These are phyloP conservation scores for Abrostola triplasia DNA, from an alignment of 2,888 invertebrate genomes.

Conservation along the genomic window DNA sequence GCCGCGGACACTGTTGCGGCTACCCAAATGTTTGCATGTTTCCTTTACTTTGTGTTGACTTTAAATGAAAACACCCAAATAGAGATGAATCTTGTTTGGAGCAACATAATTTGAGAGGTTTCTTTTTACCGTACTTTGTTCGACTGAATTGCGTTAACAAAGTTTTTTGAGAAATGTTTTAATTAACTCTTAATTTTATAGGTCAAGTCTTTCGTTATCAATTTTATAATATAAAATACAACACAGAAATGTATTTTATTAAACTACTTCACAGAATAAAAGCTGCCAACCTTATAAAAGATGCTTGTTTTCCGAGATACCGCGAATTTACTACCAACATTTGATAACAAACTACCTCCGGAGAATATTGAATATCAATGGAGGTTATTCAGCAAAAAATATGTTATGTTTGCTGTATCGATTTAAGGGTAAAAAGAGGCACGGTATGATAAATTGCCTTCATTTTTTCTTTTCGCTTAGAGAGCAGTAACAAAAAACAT, in stretches of 20 bases:
- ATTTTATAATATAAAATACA: background rate
- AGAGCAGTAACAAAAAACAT: conserved; percentile 33
- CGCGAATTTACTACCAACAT: conserved; percentile 20
- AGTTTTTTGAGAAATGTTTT: background rate
- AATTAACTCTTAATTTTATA: background rate
- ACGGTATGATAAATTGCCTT: conserved; percentile 31
- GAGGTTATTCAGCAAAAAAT: conserved; percentile 25
- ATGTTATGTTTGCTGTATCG: background rate
- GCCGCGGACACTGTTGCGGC: conserved; percentile 56
- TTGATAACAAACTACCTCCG: conserved; percentile 19
- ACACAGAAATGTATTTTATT: background rate
- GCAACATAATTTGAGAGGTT: conserved; percentile 1
- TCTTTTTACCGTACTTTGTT: conserved; percentile 11
- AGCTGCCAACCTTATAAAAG: background rate
- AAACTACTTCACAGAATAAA: background rate
- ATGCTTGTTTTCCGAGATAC: conserved; percentile 15
- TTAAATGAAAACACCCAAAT: conserved; percentile 30
- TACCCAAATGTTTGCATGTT: conserved; percentile 45
- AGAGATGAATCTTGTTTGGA: conserved; percentile 1
- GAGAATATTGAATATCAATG: conserved; percentile 29
- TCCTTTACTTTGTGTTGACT: conserved; percentile 25
- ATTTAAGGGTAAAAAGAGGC: conserved; percentile 14
- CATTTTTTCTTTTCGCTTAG: conserved; percentile 22
- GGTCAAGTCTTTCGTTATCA: background rate
- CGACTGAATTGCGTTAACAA: background rate